Evolutionary conservation across 2,797 vertebrate species (phyloP), one percentile per base, ranked within the genome.

Genomic region (Glyptemys insculpta): DNA sequence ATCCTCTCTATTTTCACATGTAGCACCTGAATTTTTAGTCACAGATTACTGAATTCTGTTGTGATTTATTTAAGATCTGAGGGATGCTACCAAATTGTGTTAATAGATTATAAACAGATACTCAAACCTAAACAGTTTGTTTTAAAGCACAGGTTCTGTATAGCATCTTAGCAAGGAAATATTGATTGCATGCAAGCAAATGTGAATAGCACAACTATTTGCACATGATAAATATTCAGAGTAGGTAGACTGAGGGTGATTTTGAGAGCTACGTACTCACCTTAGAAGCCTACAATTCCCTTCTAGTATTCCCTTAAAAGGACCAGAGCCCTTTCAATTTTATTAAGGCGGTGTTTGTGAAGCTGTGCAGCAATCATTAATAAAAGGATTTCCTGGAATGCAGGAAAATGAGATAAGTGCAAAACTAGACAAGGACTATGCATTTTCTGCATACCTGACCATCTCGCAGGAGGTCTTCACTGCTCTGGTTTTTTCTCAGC

Each of bases 401-500:
- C 72, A 78, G 6, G 31, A 94, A 83, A 87, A 52, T 12, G 31
- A 65, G 31, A 16, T 62, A 57, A 84, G 50, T 31, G n/a, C 3
- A 56, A 18, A 56, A 86, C 4, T 54, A n/a, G 34, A 53, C 23
- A 23, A 81, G 80, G 25, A 74, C 31, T 19, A 85, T 0, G 0
- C 18, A 54, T 4, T 89, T 72, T 86, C 53, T 37, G 27, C 50
- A 90, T 94, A 99, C 99, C 99, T 99, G 99, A 53, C 98, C 98
- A 49, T 99, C 99, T 87, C 99, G 97, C 86, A 99, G 97, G 72
- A 99, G 98, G 94, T 99, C 99, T 91, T 99, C 99, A 0, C 99
- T 99, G 98, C 99, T 99, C 98, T 99, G 99, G 97, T 99, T 99
- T 89, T 99, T 99, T 85, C 99, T 98, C 86, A 99, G 98, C 0